Conservation (phyloP, 1,140 invertebrate genomes). For the Bombus confusus region DNA sequence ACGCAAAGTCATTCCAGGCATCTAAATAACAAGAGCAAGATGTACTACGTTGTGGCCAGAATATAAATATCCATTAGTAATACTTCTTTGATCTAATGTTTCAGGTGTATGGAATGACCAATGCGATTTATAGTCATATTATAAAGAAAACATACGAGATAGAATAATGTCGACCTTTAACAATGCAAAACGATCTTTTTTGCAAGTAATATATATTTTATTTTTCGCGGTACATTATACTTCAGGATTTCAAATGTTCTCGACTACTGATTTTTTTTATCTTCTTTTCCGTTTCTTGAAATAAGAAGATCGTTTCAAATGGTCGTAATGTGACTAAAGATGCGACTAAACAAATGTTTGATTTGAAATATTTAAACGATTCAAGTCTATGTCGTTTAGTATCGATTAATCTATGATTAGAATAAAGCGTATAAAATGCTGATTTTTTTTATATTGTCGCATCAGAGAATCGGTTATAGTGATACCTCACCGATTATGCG, state of each 20-base stretch:
- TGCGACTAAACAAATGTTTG: conserved; percentile 43
- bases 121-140: conserved; percentile 47
- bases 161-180: conserved; percentile 26
- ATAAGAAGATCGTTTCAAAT: conserved; percentile 59
- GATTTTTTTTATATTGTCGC: conserved; percentile 10
- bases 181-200: conserved; percentile 41
- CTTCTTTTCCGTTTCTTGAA: conserved; percentile 51
- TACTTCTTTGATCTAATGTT: not conserved
- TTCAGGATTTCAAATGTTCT: conserved; percentile 30
- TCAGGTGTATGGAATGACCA: conserved; percentile 35
- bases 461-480: conserved; percentile 8
- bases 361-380: conserved; percentile 50
- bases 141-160: conserved; percentile 38
- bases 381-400: conserved; percentile 51
- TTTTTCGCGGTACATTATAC: conserved; percentile 18
- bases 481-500: conserved; percentile 5
- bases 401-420: conserved; percentile 21
- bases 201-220: conserved; percentile 56
- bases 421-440: conserved; percentile 21
- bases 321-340: conserved; percentile 52
- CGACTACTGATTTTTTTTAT: conserved; percentile 44
- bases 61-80: conserved; percentile 11
- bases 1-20: conserved; percentile 41
- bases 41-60: not conserved
- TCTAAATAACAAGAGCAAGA: not conserved